A percentile compares a stretch with the other conserved stretches of the same genome.
Evolutionary conservation across 2,797 vertebrate species (phyloP).

Genomic region (Ataeniobius toweri): DNA sequence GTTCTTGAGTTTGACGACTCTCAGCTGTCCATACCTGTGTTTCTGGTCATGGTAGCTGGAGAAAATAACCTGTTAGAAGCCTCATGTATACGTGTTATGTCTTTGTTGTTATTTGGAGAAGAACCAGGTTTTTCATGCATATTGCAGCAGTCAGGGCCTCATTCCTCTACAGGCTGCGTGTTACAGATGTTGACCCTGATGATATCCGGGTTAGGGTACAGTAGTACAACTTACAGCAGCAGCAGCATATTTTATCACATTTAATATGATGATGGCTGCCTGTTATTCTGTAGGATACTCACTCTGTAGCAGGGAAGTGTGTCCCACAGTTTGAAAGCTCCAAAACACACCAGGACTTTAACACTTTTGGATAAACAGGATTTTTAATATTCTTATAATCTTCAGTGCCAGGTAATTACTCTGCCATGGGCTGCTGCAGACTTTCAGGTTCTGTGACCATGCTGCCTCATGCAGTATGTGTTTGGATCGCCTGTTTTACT

Average conservation of each 20-base stretch:
- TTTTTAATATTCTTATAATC: neutral
- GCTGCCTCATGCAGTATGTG: constrained; percentile 3
- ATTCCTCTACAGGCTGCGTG: neutral
- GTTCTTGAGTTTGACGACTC: neutral
- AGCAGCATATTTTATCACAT: neutral
- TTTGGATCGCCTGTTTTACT: constrained; percentile 23
- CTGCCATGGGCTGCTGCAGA: neutral
- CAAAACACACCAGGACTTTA: neutral
- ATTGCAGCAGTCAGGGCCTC: neutral
- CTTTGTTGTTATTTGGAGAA: neutral
- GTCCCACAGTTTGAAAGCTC: neutral
- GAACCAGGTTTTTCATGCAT: neutral
- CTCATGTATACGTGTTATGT: neutral
- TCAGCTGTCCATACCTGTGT: neutral
- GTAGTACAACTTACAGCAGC: too few relatives aligned
- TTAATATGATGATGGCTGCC: neutral
- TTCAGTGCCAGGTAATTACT: neutral
- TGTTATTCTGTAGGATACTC: too few relatives aligned
- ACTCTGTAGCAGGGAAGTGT: too few relatives aligned
- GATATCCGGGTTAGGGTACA: neutral
- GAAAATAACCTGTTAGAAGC: neutral
- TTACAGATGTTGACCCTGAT: neutral
- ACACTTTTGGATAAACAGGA: neutral
- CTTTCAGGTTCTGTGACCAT: constrained; percentile 6
- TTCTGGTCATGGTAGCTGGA: neutral